phyloP scores from a whole-genome alignment of 2,113 vertebrate genomes.

The Montifringilla adamsi region DNA sequence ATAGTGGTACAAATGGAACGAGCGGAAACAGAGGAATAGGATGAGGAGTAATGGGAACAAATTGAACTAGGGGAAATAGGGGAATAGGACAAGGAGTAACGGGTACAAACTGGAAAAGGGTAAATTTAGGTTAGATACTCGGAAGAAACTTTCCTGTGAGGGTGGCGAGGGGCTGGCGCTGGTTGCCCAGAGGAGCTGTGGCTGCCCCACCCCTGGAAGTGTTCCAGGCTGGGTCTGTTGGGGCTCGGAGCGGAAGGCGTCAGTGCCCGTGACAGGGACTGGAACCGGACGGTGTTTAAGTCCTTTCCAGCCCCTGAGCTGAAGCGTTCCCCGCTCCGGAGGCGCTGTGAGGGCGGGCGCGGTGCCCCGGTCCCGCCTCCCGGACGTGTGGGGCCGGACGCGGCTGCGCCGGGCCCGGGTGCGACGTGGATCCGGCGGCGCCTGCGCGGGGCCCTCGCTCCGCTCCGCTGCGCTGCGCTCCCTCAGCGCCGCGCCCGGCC shows the following conservation, averaged over 20 bases:
- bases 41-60: background rate
- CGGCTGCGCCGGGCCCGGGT: background rate
- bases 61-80: background rate
- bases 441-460: slow-evolving; percentile 1
- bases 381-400: background rate
- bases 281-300: rapidly evolving
- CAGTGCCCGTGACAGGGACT: rapidly evolving
- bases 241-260: background rate
- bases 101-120: background rate
- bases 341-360: background rate
- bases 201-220: background rate
- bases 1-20: background rate
- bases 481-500: background rate
- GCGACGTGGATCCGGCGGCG: slow-evolving; percentile 60
- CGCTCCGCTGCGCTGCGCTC: background rate
- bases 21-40: background rate
- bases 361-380: background rate
- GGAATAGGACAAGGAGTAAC: too few species aligned
- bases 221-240: background rate
- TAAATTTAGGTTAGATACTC: background rate
- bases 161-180: background rate
- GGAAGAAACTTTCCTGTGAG: background rate
- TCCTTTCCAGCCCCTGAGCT: rapidly evolving
- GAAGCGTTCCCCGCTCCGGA: background rate
- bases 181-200: background rate